Conservation (phyloP, 2,113 vertebrate genomes). For the Erythrolamprus reginae region DNA sequence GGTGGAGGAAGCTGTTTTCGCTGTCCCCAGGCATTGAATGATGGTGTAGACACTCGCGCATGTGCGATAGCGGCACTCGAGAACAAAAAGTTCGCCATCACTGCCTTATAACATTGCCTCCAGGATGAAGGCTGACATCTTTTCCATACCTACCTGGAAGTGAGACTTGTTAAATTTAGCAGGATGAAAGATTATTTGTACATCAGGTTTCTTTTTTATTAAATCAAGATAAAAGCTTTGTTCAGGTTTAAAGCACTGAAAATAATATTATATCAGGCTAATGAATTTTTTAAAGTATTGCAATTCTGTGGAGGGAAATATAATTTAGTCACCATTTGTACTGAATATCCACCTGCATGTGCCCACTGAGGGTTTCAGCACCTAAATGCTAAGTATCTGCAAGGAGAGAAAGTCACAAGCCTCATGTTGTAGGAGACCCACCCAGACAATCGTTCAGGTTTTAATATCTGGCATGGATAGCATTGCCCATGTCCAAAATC, state of each 20-base stretch:
- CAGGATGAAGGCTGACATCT: neutral
- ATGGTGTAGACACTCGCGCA: no score
- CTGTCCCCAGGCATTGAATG: no score
- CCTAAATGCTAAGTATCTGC: neutral
- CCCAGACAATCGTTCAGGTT: neutral
- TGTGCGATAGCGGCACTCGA: no score
- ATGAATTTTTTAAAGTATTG: neutral
- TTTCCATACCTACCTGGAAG: neutral
- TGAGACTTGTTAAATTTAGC: neutral
- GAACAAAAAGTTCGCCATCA: no score
- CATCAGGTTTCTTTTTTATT: neutral
- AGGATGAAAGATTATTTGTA: neutral
- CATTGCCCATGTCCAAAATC: neutral
- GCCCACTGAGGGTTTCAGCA: neutral
- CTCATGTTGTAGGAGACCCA: neutral
- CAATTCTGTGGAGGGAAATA: neutral
- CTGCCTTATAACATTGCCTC: neutral
- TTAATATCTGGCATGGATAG: neutral
- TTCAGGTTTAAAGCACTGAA: neutral
- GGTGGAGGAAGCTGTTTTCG: no score
- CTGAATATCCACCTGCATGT: neutral
- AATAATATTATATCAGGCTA: neutral
- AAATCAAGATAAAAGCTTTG: neutral
- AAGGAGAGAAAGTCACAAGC: neutral
- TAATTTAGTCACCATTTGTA: neutral